Conservation (phyloP, 2,888 invertebrate genomes). For the Nomada fucata region DNA sequence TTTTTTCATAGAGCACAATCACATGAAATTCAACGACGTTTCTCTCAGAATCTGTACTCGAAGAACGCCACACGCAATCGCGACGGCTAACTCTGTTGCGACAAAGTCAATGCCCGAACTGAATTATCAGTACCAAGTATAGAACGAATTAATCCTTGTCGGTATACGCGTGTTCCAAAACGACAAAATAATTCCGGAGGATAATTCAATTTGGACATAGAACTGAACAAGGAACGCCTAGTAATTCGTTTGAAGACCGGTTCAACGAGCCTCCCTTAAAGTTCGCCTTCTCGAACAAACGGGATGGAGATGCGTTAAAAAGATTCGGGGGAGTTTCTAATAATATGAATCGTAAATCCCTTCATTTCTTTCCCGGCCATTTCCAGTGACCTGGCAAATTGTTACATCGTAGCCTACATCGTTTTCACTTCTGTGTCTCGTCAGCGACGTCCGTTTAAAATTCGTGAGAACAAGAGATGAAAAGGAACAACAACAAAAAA, state of each 20-base stretch:
- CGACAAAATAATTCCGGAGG: background rate
- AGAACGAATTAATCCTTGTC: too few relatives aligned
- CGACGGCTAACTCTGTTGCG: background rate
- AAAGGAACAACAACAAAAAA: conserved; percentile 13
- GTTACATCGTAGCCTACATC: conserved; percentile 56
- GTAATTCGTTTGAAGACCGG: background rate
- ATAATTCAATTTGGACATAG: conserved; percentile 24
- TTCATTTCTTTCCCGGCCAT: conserved; percentile 67
- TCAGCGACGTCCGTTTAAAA: conserved; percentile 64
- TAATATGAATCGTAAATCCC: conserved; percentile 22
- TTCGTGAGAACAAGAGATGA: conserved; percentile 5
- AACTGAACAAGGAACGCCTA: background rate
- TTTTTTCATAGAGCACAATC: conserved; percentile 21
- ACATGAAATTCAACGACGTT: conserved; percentile 21
- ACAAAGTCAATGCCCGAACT: background rate
- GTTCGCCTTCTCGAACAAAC: conserved; percentile 8
- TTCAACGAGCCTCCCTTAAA: background rate
- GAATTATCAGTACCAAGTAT: background rate
- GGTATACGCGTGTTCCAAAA: too few relatives aligned
- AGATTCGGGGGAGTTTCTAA: background rate
- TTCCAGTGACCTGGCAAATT: conserved; percentile 82
- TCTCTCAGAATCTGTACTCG: conserved; percentile 28
- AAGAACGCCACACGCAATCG: conserved; percentile 8
- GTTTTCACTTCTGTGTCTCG: conserved; percentile 48
- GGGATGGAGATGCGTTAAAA: background rate